Conservation (phyloP, 2,888 invertebrate genomes). For the Machimus atricapillus region DNA sequence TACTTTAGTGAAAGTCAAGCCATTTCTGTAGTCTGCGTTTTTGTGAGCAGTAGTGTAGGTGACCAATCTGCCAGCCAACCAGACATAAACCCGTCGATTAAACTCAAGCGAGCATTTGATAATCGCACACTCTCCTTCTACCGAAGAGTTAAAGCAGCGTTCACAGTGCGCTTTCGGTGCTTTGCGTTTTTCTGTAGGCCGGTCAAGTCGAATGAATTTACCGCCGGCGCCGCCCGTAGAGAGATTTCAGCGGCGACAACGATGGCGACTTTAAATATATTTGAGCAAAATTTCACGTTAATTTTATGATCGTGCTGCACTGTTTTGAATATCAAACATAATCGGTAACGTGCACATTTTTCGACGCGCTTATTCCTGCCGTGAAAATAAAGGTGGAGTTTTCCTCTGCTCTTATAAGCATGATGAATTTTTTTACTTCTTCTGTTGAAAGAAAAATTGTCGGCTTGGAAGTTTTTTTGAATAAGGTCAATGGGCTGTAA, state of each 20-base stretch:
- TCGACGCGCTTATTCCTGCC: background rate
- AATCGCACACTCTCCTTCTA: background rate
- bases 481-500: background rate
- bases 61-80: background rate
- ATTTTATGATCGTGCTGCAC: background rate
- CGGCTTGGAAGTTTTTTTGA: background rate
- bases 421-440: background rate
- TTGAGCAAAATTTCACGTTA: background rate
- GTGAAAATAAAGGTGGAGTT: background rate
- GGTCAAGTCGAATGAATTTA: background rate
- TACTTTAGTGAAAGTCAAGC: conserved; percentile 1
- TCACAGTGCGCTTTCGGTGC: background rate
- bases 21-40: background rate
- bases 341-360: background rate
- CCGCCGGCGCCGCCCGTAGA: background rate
- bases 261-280: background rate
- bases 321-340: background rate
- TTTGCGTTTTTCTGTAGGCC: background rate
- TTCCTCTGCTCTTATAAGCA: background rate
- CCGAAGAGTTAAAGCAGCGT: background rate
- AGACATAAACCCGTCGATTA: background rate
- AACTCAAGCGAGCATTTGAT: background rate
- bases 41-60: background rate
- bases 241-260: background rate
- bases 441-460: background rate